These are phyloP conservation scores for Chionodraco myersi DNA, from an alignment of 2,113 vertebrate genomes.

Conservation along the genomic window DNA sequence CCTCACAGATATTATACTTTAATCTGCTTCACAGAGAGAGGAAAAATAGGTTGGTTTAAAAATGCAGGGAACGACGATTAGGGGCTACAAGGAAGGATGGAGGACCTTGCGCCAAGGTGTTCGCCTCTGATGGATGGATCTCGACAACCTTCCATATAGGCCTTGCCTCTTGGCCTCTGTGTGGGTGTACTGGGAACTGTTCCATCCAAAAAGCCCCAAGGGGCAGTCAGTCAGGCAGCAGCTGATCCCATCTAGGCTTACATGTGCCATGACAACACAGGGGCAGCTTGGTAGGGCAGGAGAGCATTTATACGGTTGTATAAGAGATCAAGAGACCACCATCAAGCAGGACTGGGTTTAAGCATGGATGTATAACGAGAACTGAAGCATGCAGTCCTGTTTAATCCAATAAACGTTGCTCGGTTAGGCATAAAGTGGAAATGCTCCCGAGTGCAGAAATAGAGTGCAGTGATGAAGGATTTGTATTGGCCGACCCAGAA, in stretches of 20 bases:
- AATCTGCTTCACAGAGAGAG: constrained; percentile 18
- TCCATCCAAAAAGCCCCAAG: constrained; percentile 27
- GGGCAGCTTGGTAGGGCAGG: background rate
- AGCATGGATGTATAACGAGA: background rate
- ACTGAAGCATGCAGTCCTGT: too few species aligned
- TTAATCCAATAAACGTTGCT: too few species aligned
- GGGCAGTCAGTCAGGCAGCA: constrained; percentile 59
- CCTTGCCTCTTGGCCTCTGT: constrained; percentile 15
- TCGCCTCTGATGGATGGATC: constrained; percentile 40
- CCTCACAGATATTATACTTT: constrained; percentile 47
- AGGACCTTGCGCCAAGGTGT: constrained; percentile 24
- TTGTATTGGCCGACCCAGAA: too few species aligned
- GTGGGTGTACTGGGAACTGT: constrained; percentile 32
- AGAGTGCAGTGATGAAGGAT: too few species aligned
- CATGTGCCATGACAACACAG: constrained; percentile 34
- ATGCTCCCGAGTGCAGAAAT: too few species aligned
- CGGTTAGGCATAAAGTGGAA: too few species aligned
- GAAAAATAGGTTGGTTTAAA: constrained; percentile 5
- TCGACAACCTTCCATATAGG: constrained; percentile 13
- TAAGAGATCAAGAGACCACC: background rate
- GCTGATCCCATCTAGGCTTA: constrained; percentile 52
- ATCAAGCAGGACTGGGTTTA: constrained; percentile 2
- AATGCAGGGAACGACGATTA: background rate
- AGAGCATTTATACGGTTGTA: background rate
- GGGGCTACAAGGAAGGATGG: constrained; percentile 13